Evolutionary conservation across 2,888 invertebrate species (phyloP).

Genomic region (Aspidiotus rigidus): DNA sequence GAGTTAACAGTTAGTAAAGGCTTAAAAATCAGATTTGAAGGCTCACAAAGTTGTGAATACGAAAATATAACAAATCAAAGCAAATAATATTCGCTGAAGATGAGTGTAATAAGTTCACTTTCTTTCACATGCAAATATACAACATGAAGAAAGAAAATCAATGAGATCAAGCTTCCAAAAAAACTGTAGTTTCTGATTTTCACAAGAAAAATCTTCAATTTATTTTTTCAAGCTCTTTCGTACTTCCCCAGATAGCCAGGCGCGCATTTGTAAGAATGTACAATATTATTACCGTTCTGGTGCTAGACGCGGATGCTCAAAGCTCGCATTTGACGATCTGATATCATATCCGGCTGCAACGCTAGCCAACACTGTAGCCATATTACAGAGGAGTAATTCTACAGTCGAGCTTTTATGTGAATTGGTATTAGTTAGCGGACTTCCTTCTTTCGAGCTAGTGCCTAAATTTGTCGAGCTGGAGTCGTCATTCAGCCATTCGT

Average conservation of each 20-base stretch:
- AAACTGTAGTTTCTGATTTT: neutral
- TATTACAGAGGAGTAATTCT: conserved; percentile 75
- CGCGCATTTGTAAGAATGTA: neutral
- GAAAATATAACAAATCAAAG: no score
- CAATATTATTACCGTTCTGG: conserved; percentile 46
- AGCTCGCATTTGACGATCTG: conserved; percentile 73
- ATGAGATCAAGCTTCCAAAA: neutral
- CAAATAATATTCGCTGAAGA: no score
- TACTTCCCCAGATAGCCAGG: neutral
- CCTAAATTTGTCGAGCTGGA: conserved; percentile 74
- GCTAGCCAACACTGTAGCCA: conserved; percentile 82
- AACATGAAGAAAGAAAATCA: neutral
- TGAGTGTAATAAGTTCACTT: no score
- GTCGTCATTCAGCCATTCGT: conserved; percentile 31
- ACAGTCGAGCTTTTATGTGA: conserved; percentile 54
- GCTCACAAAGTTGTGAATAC: no score
- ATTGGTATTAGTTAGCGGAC: conserved; percentile 8
- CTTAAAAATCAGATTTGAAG: no score
- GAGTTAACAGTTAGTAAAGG: no score
- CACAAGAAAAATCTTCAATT: neutral
- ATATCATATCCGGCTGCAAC: conserved; percentile 90
- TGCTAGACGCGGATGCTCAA: conserved; percentile 68
- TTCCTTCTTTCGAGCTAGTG: conserved; percentile 47
- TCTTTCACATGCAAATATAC: no score
- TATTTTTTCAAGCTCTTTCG: neutral